phyloP scores from a whole-genome alignment of 2,888 invertebrate species.

The Aethes cnicana region DNA sequence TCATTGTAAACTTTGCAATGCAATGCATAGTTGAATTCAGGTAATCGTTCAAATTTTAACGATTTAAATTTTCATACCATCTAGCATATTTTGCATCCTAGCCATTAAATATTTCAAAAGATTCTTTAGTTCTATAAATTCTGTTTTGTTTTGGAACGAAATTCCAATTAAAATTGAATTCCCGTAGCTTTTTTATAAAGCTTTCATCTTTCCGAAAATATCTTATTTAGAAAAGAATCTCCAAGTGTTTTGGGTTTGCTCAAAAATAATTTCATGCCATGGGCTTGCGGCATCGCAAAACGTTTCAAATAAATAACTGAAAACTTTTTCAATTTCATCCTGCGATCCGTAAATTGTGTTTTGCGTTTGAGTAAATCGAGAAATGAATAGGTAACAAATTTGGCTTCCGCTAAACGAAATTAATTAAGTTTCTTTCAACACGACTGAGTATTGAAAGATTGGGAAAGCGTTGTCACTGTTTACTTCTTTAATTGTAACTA shows the following conservation, averaged over 20 bases:
- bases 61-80: too few relatives aligned
- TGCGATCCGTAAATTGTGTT: slow-evolving; percentile 77
- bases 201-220: slow-evolving; percentile 32
- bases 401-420: slow-evolving; percentile 59
- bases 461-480: slow-evolving; percentile 11
- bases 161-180: slow-evolving; percentile 25
- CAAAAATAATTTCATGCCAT: slow-evolving; percentile 68
- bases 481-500: neutral
- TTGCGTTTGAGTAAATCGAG: slow-evolving; percentile 76
- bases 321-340: slow-evolving; percentile 81
- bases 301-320: slow-evolving; percentile 76
- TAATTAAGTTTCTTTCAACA: slow-evolving; percentile 57
- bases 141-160: slow-evolving; percentile 14
- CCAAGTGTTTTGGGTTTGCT: slow-evolving; percentile 52
- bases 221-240: slow-evolving; percentile 36
- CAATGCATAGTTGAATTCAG: too few relatives aligned
- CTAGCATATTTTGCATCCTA: too few relatives aligned
- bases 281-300: slow-evolving; percentile 58
- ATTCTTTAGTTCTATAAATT: slow-evolving; percentile 6
- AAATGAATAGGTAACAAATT: slow-evolving; percentile 73
- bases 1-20: too few relatives aligned
- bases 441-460: slow-evolving; percentile 27
- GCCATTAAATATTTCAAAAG: slow-evolving; percentile 1
- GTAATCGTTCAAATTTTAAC: too few relatives aligned
- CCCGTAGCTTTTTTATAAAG: slow-evolving; percentile 13